Conservation (phyloP, 1,140 invertebrate genomes). For the Apolygus lucorum region DNA sequence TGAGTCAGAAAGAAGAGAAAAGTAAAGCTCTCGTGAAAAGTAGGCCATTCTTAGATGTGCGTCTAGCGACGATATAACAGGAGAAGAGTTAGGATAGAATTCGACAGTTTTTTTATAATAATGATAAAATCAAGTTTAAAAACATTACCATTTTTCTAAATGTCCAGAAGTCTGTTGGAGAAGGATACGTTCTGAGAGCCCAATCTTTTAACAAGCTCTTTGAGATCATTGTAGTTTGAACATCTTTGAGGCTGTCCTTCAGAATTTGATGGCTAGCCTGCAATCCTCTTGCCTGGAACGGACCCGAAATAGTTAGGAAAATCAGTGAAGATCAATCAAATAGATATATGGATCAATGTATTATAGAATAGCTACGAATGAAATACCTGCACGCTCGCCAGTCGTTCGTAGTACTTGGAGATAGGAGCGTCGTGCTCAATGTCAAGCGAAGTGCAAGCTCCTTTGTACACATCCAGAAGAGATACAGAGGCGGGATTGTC, state of each 20-base stretch:
- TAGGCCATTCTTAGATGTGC: too few species aligned
- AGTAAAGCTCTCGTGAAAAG: too few species aligned
- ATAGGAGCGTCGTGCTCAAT: conserved; percentile 83
- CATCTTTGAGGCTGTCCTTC: conserved; percentile 78
- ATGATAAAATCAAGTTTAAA: too few species aligned
- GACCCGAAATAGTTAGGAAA: too few species aligned
- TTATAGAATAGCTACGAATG: too few species aligned
- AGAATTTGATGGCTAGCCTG: conserved; percentile 86
- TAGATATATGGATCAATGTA: too few species aligned
- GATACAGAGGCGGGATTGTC: conserved; percentile 90
- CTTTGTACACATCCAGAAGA: conserved; percentile 86
- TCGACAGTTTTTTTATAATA: too few species aligned
- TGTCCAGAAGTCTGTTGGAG: conserved; percentile 93
- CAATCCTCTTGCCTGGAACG: conserved; percentile 54
- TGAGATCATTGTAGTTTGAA: conserved; percentile 84
- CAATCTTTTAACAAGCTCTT: conserved; percentile 78
- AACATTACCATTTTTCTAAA: conserved; percentile 96
- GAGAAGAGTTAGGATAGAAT: too few species aligned
- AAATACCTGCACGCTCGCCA: conserved; percentile 79
- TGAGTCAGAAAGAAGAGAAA: too few species aligned
- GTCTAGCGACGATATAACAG: too few species aligned
- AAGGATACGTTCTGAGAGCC: conserved; percentile 77
- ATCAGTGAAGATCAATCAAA: background rate
- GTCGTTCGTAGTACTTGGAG: conserved; percentile 81
- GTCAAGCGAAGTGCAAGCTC: conserved; percentile 66